Percentiles rank a stretch among this genome's conserved stretches.
Conservation (phyloP, 2,888 invertebrate species). For the Agrotis clavis region DNA sequence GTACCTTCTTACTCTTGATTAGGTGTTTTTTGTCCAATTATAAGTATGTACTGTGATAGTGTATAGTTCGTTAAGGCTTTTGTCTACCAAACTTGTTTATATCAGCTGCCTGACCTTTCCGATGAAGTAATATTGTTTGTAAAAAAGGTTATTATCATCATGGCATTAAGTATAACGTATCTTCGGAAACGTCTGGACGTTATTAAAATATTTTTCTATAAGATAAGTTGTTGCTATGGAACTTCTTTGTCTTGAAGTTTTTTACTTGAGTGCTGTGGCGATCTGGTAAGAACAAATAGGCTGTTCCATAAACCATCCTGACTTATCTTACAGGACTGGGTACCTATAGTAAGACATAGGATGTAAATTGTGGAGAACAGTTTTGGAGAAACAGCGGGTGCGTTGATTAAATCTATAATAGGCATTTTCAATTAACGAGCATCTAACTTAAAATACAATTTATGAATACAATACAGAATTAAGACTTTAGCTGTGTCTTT, state of each 20-base stretch:
- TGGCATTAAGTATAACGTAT: slow-evolving; percentile 8
- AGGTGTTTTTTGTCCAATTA: slow-evolving; percentile 25
- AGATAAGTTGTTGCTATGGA: slow-evolving; percentile 6
- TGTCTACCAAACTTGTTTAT: slow-evolving; percentile 46
- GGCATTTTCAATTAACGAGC: not conserved
- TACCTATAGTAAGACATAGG: too few species aligned
- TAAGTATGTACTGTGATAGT: slow-evolving; percentile 18
- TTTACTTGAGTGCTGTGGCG: not conserved
- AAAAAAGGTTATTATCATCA: slow-evolving; percentile 38
- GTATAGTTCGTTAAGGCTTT: slow-evolving; percentile 49
- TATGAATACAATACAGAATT: not conserved
- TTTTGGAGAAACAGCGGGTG: too few species aligned
- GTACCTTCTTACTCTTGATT: slow-evolving; percentile 37
- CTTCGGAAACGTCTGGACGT: slow-evolving; percentile 1
- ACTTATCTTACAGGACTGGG: not conserved
- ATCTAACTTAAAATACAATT: too few species aligned
- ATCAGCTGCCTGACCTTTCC: slow-evolving; percentile 44
- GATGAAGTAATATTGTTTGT: slow-evolving; percentile 19
- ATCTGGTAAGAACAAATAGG: not conserved
- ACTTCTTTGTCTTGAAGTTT: not conserved
- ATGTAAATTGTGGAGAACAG: too few species aligned
- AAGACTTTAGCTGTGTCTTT: not conserved
- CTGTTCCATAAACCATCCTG: not conserved
- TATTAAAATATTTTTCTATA: not conserved
- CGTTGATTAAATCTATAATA: not conserved